Base-by-base conservation (phyloP, 2,797 vertebrate species). In the Lithobates sylvaticus region DNA sequence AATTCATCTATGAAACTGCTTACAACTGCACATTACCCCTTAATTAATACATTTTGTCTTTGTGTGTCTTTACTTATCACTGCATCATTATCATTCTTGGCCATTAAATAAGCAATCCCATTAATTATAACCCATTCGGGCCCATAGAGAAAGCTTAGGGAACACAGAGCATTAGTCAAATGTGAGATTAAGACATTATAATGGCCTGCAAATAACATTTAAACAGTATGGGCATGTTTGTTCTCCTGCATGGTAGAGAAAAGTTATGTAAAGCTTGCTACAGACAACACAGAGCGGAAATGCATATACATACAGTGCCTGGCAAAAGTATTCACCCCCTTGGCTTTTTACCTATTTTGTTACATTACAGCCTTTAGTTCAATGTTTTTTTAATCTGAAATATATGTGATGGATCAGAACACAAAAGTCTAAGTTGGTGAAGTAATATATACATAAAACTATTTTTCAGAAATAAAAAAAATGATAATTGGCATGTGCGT, bases 1-100 rank as follows among this genome's bases (percentile, higher is more conserved):
- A 88, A 87, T 90, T 89, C 86, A 88, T 92, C 93, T 92, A 89
- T 86, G 90, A 92, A 92, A 90, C 88, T 91, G 92, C 91, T 94
- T 90, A 93, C 90, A 87, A 88, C 86, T 91, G 89, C 89, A 89
- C 87, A 90, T 89, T 88, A 72, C 86, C 91, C 87, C 77, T 88
- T 93, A 93, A 94, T 94, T 92, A 93, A 86, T 91, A 84, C 90
- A 90, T 91, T 93, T 91, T 90, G 88, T 91, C 91, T 92, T 88
- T 89, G 87, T 88, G 90, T 90, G 90, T 88, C 73, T 91, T 90
- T 89, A 89, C 76, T 86, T 90, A 90, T 92, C 88, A 91, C 85
- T 65, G 44, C 58, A 78, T 87, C 73, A 64, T 89, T 92, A 93
- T 92, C 91, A 91, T 88, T 90, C 88, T 87, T 90, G 88, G 89